These are phyloP conservation scores for Scomberomorus guttatus DNA, from an alignment of 2,797 vertebrate species.

Conservation along the genomic window DNA sequence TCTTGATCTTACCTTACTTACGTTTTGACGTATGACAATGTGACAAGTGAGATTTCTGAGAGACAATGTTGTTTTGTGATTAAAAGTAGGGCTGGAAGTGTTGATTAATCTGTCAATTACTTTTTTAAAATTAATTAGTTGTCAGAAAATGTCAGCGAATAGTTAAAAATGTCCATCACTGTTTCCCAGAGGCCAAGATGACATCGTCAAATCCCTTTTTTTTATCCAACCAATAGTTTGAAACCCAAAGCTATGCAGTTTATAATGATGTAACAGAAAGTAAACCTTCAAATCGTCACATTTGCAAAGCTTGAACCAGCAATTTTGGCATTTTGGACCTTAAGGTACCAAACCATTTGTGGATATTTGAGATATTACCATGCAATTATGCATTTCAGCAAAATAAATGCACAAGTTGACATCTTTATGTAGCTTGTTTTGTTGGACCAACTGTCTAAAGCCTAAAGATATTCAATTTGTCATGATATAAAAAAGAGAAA, in stretches of 20 bases:
- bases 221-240: background rate
- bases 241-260: background rate
- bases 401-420: slow-evolving; percentile 1
- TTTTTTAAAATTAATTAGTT: background rate
- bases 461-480: background rate
- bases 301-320: background rate
- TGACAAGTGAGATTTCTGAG: background rate
- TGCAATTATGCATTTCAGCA: background rate
- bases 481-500: background rate
- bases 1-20: background rate
- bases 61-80: background rate
- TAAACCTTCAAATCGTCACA: background rate
- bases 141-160: background rate
- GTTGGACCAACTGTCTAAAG: background rate
- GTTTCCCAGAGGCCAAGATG: no score
- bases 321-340: background rate
- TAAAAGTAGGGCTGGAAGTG: background rate
- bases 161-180: no score
- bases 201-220: background rate
- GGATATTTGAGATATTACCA: background rate
- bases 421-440: background rate
- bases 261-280: background rate
- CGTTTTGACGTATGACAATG: background rate
- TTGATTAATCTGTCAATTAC: background rate
- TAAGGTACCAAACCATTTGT: background rate